phyloP scores from a whole-genome alignment of 2,797 vertebrate genomes.

The Lates japonicus region DNA sequence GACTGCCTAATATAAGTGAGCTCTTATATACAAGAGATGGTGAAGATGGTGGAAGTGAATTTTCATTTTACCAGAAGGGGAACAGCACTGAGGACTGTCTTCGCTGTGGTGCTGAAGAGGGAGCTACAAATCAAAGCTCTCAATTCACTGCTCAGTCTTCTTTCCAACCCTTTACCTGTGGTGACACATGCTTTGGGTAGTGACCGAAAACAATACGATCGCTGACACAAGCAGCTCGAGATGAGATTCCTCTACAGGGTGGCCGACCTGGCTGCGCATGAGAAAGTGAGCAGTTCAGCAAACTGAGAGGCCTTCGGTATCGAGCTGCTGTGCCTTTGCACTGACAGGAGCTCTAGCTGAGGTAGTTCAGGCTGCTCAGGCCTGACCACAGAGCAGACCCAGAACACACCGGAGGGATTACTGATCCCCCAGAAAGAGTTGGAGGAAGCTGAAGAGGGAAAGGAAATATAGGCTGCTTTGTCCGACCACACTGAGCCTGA shows the following conservation, averaged over 20 bases:
- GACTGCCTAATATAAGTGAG: not conserved
- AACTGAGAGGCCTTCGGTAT: conserved; percentile 37
- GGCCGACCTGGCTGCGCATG: conserved; percentile 16
- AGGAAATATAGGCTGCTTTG: not conserved
- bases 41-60: not conserved
- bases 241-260: conserved; percentile 41
- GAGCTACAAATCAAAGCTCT: conserved; percentile 44
- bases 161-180: conserved; percentile 15
- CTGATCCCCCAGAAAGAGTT: not conserved
- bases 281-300: conserved; percentile 45
- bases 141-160: conserved; percentile 32
- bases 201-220: conserved; percentile 17
- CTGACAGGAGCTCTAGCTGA: conserved; percentile 33
- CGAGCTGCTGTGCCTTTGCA: conserved; percentile 32
- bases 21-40: not conserved
- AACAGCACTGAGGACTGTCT: not conserved
- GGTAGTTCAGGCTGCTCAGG: conserved; percentile 30
- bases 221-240: conserved; percentile 35
- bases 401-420: conserved; percentile 11
- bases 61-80: not conserved
- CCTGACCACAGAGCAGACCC: conserved; percentile 35
- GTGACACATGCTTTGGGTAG: conserved; percentile 21
- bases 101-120: not conserved
- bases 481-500: not conserved
- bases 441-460: not conserved